Base-by-base conservation (phyloP, 2,797 vertebrate species). In the Chaenodraco wilsoni region DNA sequence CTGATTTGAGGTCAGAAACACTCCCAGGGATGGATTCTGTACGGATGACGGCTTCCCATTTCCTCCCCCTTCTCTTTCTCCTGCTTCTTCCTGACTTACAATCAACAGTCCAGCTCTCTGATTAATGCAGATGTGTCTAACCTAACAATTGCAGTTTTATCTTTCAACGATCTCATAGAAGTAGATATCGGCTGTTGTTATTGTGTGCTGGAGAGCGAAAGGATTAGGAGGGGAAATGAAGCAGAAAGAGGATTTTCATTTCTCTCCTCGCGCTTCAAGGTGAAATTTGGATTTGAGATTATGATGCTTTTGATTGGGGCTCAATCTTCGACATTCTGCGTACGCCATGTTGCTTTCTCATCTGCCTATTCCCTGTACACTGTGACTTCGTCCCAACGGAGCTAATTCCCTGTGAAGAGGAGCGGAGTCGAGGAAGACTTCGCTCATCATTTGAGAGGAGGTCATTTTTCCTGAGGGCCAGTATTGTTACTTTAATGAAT, bases 131-230 rank as follows among this genome's bases (percentile, higher is more conserved):
- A 91, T 83, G 77, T 87, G 87, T 84, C 78, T 82, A 90, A 91
- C 87, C 78, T 84, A 91, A 91, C 82, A 89, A 91, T 92, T 94
- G 94, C 93, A 94, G 94, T 94, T 94, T 91, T 92, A 79, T 85
- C 93, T 92, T 87, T 91, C 69, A 74, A 88, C 85, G 86, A 90
- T 89, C 79, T 82, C 76, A 60, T 81, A 84, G 78, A 82, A 76
- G 77, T 84, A 63, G 79, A 73, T 84, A 67, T 91, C 87, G 78
- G 83, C 86, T 88, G 86, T 85, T 78, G 79, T 88, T 85, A 68
- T 81, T 78, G 71, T 84, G 79, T 80, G 79, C 70, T n/a, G 64
- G 64, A 74, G 81, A 71, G 76, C 67, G 48, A 6, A 82, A 71
- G 45, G 59, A 67, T 56, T 5, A 65, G 64, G 77, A 69, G 65